These are phyloP conservation scores for Sycobia sp. DNA, from an alignment of 1,140 invertebrate genomes.

Conservation along the genomic window DNA sequence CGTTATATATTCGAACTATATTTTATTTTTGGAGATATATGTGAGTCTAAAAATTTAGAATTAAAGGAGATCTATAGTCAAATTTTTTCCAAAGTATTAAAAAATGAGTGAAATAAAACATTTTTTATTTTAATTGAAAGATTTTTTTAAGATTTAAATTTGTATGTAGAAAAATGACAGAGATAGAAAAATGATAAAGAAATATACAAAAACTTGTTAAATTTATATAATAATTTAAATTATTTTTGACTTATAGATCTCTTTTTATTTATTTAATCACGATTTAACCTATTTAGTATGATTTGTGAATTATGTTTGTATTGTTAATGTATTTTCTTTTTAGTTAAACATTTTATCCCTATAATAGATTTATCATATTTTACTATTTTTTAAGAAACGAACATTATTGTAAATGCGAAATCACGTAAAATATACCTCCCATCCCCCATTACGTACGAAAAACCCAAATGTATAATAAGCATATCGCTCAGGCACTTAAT, in stretches of 20 bases:
- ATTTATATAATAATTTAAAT: conserved; percentile 3
- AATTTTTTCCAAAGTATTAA: background rate
- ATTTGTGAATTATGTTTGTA: no score
- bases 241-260: conserved; percentile 18
- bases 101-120: background rate
- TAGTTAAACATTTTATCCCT: background rate
- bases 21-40: background rate
- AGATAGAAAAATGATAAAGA: no score
- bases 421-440: conserved; percentile 2
- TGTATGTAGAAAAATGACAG: no score
- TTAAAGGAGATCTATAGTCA: conserved; percentile 2
- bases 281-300: no score
- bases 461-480: conserved; percentile 9
- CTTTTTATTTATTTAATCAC: no score
- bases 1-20: background rate
- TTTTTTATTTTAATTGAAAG: background rate
- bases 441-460: no score
- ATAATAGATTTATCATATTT: background rate
- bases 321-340: conserved; percentile 1
- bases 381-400: background rate
- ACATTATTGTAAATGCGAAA: conserved; percentile 10
- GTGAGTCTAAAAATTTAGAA: no score
- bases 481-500: conserved; percentile 11
- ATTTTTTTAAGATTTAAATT: background rate
- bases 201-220: background rate